A percentile compares a stretch with the other conserved stretches of the same genome.
Conservation (phyloP, 2,888 invertebrate genomes). For the Nemoura dubitans region DNA sequence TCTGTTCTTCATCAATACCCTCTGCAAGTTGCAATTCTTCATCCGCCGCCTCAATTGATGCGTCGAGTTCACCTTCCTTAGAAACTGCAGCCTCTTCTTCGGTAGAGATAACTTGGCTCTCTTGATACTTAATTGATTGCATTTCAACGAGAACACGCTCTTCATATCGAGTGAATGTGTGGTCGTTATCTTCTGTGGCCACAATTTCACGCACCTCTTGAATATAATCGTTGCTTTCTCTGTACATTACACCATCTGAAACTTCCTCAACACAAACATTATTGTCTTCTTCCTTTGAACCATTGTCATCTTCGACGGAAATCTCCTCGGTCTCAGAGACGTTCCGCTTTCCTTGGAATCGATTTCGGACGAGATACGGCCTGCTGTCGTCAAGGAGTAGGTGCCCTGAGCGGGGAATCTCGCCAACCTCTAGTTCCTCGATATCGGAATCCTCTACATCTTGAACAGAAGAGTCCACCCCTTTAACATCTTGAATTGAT, state of each 20-base stretch:
- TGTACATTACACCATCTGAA: neutral
- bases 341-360: neutral
- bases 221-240: neutral
- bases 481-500: neutral
- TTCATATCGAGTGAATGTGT: too few relatives aligned
- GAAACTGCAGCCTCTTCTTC: too few relatives aligned
- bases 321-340: neutral
- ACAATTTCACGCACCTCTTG: neutral
- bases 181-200: neutral
- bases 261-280: neutral
- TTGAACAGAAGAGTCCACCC: neutral
- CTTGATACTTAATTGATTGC: too few relatives aligned
- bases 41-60: too few relatives aligned
- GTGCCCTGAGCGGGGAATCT: neutral
- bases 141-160: too few relatives aligned
- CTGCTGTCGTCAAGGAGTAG: neutral
- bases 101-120: too few relatives aligned
- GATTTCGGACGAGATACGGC: neutral
- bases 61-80: too few relatives aligned
- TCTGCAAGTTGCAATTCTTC: too few relatives aligned
- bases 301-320: neutral
- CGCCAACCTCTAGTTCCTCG: neutral
- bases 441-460: neutral
- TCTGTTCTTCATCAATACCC: too few relatives aligned
- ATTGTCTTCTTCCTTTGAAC: neutral